phyloP scores from a whole-genome alignment of 2,888 invertebrate species.

The Drosophila lutescens region DNA sequence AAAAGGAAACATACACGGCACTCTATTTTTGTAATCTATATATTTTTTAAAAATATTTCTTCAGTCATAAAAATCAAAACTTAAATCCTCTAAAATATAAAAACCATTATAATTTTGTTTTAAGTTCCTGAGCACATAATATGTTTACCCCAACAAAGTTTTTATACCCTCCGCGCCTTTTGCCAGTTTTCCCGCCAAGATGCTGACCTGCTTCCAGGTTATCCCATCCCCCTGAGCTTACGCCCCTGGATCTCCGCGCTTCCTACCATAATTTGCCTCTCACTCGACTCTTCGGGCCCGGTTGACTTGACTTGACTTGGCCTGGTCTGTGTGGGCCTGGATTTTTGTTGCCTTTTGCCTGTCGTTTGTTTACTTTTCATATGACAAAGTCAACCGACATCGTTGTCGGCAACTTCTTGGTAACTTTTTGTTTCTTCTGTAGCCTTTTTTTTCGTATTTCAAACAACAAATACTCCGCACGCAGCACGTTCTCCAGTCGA shows the following conservation, averaged over 20 bases:
- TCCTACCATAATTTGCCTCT: slow-evolving; percentile 16
- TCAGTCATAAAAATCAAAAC: too few relatives aligned
- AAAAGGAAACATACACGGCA: too few relatives aligned
- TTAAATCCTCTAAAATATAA: too few relatives aligned
- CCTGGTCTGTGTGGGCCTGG: slow-evolving; percentile 51
- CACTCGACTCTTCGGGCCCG: slow-evolving; percentile 19
- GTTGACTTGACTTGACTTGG: slow-evolving; percentile 31
- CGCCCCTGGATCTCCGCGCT: slow-evolving; percentile 13
- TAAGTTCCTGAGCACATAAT: too few relatives aligned
- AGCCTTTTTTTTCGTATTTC: slow-evolving; percentile 43
- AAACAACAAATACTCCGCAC: slow-evolving; percentile 68
- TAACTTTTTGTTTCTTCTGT: slow-evolving; percentile 54
- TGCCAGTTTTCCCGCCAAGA: background rate
- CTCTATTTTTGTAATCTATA: too few relatives aligned
- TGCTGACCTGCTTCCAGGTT: too few relatives aligned
- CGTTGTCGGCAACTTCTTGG: slow-evolving; percentile 72
- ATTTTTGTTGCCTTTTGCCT: slow-evolving; percentile 65
- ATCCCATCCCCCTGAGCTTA: background rate
- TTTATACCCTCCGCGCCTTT: fast-evolving
- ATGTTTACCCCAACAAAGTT: too few relatives aligned
- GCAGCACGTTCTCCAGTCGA: slow-evolving; percentile 64
- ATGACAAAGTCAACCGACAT: slow-evolving; percentile 73
- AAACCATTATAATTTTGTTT: background rate
- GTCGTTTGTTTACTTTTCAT: slow-evolving; percentile 76
- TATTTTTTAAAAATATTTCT: too few relatives aligned